Base-by-base conservation (phyloP, 2,888 invertebrate genomes). In the Hirudinaria manillensis region DNA sequence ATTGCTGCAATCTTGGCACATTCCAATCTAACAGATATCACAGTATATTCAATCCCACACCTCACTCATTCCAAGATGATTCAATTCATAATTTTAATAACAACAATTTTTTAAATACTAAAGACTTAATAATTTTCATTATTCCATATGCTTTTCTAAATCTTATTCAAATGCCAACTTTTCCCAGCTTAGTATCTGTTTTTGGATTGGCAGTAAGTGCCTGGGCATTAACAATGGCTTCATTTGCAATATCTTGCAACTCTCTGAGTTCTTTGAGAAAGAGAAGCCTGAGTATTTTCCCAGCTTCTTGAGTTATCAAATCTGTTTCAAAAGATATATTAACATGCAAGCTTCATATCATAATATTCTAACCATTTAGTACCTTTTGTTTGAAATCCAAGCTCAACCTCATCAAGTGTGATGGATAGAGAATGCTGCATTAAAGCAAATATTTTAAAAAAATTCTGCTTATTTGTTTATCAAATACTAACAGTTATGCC, bases 131-230 rank as follows among this genome's bases (percentile, higher is more conserved):
- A 56, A 24, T 61, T 61, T 61, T 19, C n/a, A 27, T 61, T 61
- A 21, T 6, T 61, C 29, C 24, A 27, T n/a, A 61, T 61, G 7
- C 1, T 16, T 61, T 29, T 61, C 7, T 1, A 61, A 4, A 61
- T 16, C 10, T 61, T 29, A 61, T 27, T 61, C 29, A 61, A 29
- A 29, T 61, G 61, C 97, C 97, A 80, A 97, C 95, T 89, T 93
- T 92, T 73, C 97, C 97, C 70, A 98, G 87, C 84, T 90, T 91
- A 0, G 94, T 93, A 83, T 98, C 95, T 78, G 97, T 98, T 87
- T 94, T 94, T 2, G 97, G 98, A 88, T 98, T 92, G 4, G 97
- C 97, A 0, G 98, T 98, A 1, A 98, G 88, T 78, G 88, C 89
- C 87, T 99, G 99, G 3, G 95, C 92, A 67, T 90, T 89, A 0